phyloP scores from a whole-genome alignment of 1,140 invertebrate species.

The Chelonus insularis region DNA sequence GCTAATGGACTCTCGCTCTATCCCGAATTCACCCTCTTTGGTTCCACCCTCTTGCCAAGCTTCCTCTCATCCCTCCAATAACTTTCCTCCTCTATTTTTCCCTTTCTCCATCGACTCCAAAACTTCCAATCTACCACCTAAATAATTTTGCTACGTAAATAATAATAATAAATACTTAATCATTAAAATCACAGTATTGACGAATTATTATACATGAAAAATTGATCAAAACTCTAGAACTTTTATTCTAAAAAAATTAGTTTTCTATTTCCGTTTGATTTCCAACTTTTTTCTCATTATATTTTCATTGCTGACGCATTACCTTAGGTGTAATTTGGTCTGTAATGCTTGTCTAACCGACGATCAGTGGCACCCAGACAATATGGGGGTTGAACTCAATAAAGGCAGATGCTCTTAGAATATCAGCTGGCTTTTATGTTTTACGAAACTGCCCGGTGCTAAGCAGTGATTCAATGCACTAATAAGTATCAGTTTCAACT shows the following conservation, averaged over 20 bases:
- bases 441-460: constrained; percentile 28
- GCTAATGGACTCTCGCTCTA: constrained; percentile 55
- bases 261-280: not conserved
- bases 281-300: constrained; percentile 18
- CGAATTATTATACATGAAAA: no score
- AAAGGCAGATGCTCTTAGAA: constrained; percentile 49
- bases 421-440: constrained; percentile 46
- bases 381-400: constrained; percentile 18
- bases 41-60: constrained; percentile 12
- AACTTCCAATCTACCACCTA: not conserved
- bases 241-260: not conserved
- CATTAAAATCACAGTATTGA: no score
- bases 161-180: not conserved
- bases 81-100: constrained; percentile 33
- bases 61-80: constrained; percentile 36
- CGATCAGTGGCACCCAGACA: not conserved
- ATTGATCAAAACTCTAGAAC: not conserved
- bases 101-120: not conserved
- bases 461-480: constrained; percentile 43
- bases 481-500: constrained; percentile 8
- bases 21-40: constrained; percentile 36
- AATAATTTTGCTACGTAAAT: not conserved
- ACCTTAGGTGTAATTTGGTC: constrained; percentile 25
- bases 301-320: constrained; percentile 25
- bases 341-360: constrained; percentile 23